Conservation (phyloP, 2,113 vertebrate species). For the Corvus cornix region DNA sequence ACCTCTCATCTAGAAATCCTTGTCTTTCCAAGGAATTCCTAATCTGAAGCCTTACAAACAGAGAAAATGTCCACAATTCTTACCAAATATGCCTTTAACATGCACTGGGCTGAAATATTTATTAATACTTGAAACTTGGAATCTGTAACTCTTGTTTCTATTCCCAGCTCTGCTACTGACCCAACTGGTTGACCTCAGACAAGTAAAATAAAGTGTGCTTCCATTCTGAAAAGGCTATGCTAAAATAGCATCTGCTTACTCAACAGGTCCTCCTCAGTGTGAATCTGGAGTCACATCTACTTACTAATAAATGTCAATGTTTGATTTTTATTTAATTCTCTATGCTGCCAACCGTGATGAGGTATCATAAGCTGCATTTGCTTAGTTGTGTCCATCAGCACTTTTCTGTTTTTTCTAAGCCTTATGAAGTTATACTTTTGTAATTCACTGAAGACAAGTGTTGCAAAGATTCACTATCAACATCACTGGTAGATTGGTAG, state of each 20-base stretch:
- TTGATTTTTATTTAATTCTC: neutral
- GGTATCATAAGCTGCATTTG: neutral
- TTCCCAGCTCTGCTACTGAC: conserved; percentile 14
- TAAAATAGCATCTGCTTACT: conserved; percentile 34
- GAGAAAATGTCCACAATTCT: neutral
- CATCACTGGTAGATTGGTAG: neutral
- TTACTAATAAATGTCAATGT: neutral
- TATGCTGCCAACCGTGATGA: neutral
- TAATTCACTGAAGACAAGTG: neutral
- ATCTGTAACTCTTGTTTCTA: neutral
- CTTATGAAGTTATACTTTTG: neutral
- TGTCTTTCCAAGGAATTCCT: neutral
- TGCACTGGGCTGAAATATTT: conserved; percentile 23
- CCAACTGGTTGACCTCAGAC: neutral
- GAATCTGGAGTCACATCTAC: neutral
- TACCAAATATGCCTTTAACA: conserved; percentile 49
- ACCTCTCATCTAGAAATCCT: neutral
- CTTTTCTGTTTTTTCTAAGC: neutral
- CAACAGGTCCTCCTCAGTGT: neutral
- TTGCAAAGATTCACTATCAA: neutral
- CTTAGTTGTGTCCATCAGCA: neutral
- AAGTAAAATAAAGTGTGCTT: conserved; percentile 12
- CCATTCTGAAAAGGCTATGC: conserved; percentile 23
- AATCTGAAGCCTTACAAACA: neutral
- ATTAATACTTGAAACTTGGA: conserved; percentile 54